Evolutionary conservation across 2,113 vertebrate genomes (phyloP).

Genomic region (Pagrus major): DNA sequence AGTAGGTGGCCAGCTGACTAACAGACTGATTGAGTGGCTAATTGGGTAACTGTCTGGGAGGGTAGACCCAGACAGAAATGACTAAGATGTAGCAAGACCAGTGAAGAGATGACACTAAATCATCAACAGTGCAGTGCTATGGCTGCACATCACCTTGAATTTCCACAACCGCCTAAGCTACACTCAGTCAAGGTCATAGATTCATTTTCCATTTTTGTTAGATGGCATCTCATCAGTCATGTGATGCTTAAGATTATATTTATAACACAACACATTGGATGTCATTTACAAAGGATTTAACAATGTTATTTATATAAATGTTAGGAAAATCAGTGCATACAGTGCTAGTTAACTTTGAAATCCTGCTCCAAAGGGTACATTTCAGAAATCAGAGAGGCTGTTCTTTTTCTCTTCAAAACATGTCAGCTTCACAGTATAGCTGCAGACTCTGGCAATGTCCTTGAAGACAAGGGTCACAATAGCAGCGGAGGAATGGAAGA

Average conservation of each 20-base stretch:
- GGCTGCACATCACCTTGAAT: neutral
- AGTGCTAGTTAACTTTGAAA: neutral
- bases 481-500: constrained; percentile 44
- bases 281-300: neutral
- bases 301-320: neutral
- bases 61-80: neutral
- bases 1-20: neutral
- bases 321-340: neutral
- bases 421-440: neutral
- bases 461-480: constrained; percentile 72
- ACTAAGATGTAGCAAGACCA: constrained; percentile 1
- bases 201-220: neutral
- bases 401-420: neutral
- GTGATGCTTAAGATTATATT: neutral
- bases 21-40: constrained; percentile 36
- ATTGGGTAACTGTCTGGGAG: constrained; percentile 27
- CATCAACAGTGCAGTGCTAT: neutral
- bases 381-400: neutral
- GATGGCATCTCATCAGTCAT: neutral
- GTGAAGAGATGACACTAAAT: neutral
- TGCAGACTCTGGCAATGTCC: constrained; percentile 53
- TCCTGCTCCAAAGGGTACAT: neutral
- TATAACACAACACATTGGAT: neutral
- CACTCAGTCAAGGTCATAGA: constrained; percentile 40
- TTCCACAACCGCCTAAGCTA: neutral